Evolutionary conservation across 2,797 vertebrate species (phyloP), one percentile per base, ranked within the genome.

Genomic region (Crocidura indochinensis): DNA sequence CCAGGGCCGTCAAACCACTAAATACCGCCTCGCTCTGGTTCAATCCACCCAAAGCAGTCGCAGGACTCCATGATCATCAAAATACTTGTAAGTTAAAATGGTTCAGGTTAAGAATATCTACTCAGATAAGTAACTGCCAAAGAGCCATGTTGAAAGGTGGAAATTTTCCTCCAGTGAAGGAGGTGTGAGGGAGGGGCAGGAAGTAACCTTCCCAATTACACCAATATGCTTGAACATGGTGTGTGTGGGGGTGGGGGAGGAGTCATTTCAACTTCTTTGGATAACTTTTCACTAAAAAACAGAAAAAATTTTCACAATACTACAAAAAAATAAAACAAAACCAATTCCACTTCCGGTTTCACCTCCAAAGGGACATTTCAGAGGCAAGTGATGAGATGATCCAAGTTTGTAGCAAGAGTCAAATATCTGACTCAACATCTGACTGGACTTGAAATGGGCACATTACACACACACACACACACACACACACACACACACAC

Each of bases 1-100:
- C 71, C 62, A 84, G 82, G 71, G 31, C 67, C 94, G 69, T 10
- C 64, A 95, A 94, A 78, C 80, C 81, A 75, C 84, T 49, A 85
- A 91, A 82, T 56, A 47, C 44, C 67, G 73, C 84, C 56, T 44
- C 5, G 0, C 10, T 69, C 79, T 22, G 31, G 64, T 47, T 73
- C 80, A 12, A 67, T 31, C 64, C 15, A 5, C 75, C 64, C 24
- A 38, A 84, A 84, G 87, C 85, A 31, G 67, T 60, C 82, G 74
- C 15, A 24, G 60, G 65, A 84, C 75, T 84, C 71, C 10, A 76
- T 5, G 3, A 85, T 24, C 73, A 72, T 26, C 71, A 49, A 75
- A 90, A 81, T 22, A 75, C 73, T 74, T 79, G 31, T 44, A 22
- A 65, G 64, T 65, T 56, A 75, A 38, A 38, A 31, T 46, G 20